Evolutionary conservation across 2,888 invertebrate genomes (phyloP), one percentile per base, ranked within the genome.

Genomic region (Morinoia aosen): DNA sequence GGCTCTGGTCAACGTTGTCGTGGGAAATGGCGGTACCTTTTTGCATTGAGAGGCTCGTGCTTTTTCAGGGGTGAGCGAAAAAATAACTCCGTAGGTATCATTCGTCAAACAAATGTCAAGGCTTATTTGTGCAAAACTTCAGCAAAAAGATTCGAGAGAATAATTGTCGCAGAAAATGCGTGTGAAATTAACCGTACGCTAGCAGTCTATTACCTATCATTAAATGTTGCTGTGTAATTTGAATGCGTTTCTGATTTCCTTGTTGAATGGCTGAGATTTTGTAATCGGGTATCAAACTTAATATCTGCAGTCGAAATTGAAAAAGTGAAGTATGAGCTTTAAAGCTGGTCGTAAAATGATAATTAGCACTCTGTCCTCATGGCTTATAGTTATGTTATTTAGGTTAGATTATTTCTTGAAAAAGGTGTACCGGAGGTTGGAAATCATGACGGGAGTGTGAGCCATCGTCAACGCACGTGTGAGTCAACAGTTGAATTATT

Each of bases 91-190:
- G 76, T 19, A 76, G 76, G 76, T 76, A 76, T 76, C 33, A 76
- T 33, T 76, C 76, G 76, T 76, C 76, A 76, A 19, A 76, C 76
- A 76, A 76, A 76, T 76, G 76, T 76, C 76, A 76, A 76, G 76
- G 76, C 76, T 76, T 76, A 76, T 76, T 76, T 76, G 76, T 76
- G 76, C 76, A 76, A 76, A 33, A 33, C 76, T 25, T 33, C 14
- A 25, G 76, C 76, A 76, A 76, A 76, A 76, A 76, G 76, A 76
- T 76, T 76, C 25, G 33, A 76, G 61, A 76, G 33, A 76, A 76
- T 76, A 76, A 76, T 76, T 76, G 76, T 76, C 19, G 25, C 76
- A 76, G 76, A 76, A 76, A 76, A 76, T 8, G 76, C 7, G 76
- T 76, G 76, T 33, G 76, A 76, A 76, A 76, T 76, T 76, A 76